Base-by-base conservation (phyloP, 2,888 invertebrate species). In the Lepidocyrtoides sp. region DNA sequence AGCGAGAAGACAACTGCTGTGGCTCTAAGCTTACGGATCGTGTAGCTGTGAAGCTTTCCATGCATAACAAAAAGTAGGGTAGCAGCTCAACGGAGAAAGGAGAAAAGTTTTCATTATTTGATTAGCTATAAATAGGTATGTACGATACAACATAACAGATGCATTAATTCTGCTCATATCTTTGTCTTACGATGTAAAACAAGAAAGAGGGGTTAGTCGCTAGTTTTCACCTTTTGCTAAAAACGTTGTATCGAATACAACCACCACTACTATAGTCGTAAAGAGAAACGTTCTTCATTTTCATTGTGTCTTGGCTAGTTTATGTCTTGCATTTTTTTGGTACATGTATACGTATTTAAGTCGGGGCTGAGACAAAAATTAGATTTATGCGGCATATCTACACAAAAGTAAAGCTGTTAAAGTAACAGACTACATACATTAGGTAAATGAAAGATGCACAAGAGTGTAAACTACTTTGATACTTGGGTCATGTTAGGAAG, bases 111-210 rank as follows among this genome's bases (percentile, higher is more conserved):
- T 75, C 72, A 75, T 89, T 82, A 89, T 89, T 89, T 69, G 75
- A 82, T 89, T 89, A 89, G 79, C 79, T 69, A 60, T 63, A 79
- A 87, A 85, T 72, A n/a, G n/a, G n/a, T n/a, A 54, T 26, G 51
- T 57, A 81, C 79, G 54, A 14, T 81, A 81, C 57, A 57, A 57
- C 57, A 81, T 57, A 57, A 81, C 77, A 57, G 23, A 77, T 51
- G 48, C 51, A 51, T 51, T 77, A 77, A 41, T 41, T 51, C 77
- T 5, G 2, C 41, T 51, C 77, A 77, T 51, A 48, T 17, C 72
- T 29, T 10, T 75, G 20, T 44, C n/a, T 0, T 26, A 17, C 1
- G 7, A 3, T 2, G 29, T 41, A 44, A 23, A 54, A 77, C 10
- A 36, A 12, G 72, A 48, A 23, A 29, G 36, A 7, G 48, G 57